A percentile compares a stretch with the other conserved stretches of the same genome.
phyloP scores from a whole-genome alignment of 2,113 vertebrate species.

The Engystomops pustulosus region DNA sequence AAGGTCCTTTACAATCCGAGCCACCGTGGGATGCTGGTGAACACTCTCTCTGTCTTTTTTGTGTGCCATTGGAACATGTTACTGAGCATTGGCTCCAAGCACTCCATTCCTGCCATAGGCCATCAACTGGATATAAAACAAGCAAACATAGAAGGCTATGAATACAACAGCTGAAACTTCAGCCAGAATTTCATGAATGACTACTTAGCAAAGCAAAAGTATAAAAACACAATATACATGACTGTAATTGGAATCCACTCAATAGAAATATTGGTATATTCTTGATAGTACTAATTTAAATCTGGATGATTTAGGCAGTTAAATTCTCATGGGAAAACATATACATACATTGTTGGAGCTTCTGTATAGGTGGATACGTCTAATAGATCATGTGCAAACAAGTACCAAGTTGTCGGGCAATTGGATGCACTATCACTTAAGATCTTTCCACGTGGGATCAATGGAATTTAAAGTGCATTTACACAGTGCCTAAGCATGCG shows the following conservation, averaged over 20 bases:
- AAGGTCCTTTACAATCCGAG: constrained; percentile 94
- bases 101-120: constrained; percentile 99
- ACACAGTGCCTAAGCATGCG: too few species aligned
- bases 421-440: too few species aligned
- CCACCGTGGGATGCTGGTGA: constrained; percentile 93
- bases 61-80: constrained; percentile 96
- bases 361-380: too few species aligned
- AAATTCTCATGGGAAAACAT: too few species aligned
- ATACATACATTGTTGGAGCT: too few species aligned
- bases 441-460: too few species aligned
- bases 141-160: constrained; percentile 63
- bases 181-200: background rate
- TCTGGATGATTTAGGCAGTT: background rate
- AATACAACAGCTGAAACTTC: constrained; percentile 11
- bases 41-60: constrained; percentile 95
- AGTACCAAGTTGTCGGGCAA: too few species aligned
- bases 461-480: too few species aligned
- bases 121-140: constrained; percentile 82
- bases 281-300: background rate
- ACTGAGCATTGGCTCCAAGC: constrained; percentile 97
- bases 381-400: too few species aligned
- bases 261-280: background rate
- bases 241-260: background rate
- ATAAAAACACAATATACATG: background rate
- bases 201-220: background rate